Percentiles rank a stretch among this genome's conserved stretches.
phyloP scores from a whole-genome alignment of 1,140 invertebrate species.

The Drosophila kanapiae region DNA sequence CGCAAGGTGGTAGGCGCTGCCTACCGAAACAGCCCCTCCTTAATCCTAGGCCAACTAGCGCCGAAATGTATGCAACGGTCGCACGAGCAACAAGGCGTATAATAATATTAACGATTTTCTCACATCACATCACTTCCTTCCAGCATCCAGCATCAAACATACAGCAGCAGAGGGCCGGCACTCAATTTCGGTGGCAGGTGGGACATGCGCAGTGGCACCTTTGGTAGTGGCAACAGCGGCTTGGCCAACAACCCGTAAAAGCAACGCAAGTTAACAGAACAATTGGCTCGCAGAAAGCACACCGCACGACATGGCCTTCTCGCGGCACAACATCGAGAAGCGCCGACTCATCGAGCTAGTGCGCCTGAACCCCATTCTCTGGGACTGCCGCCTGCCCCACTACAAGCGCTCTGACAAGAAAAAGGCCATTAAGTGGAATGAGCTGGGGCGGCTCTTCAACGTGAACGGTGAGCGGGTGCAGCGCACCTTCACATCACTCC shows the following conservation, averaged over 20 bases:
- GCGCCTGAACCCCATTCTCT: slow-evolving; percentile 75
- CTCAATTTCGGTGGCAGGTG: slow-evolving; percentile 3
- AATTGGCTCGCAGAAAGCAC: neutral
- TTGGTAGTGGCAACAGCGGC: slow-evolving; percentile 62
- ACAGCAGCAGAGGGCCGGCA: slow-evolving; percentile 34
- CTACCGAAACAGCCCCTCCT: slow-evolving; percentile 10
- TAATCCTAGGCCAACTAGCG: slow-evolving; percentile 2
- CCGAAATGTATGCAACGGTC: slow-evolving; percentile 50
- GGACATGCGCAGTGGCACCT: slow-evolving; percentile 68
- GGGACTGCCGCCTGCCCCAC: slow-evolving; percentile 82
- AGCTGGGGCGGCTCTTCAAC: slow-evolving; percentile 77
- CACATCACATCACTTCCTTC: slow-evolving; percentile 48
- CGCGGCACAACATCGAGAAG: slow-evolving; percentile 83
- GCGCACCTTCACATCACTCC: slow-evolving; percentile 79
- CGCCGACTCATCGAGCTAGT: slow-evolving; percentile 83
- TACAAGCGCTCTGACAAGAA: slow-evolving; percentile 83
- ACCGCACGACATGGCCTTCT: slow-evolving; percentile 67
- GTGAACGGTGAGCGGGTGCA: slow-evolving; percentile 80
- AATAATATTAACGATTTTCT: slow-evolving; percentile 77
- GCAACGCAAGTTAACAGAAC: neutral
- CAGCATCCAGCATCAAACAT: slow-evolving; percentile 56
- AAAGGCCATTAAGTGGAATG: slow-evolving; percentile 83
- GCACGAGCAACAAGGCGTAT: slow-evolving; percentile 24
- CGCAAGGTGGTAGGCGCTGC: neutral
- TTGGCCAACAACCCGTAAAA: slow-evolving; percentile 38